Percentiles rank a stretch among this genome's conserved stretches.
phyloP scores from a whole-genome alignment of 1,140 invertebrate species.

The Laupala kohalensis region DNA sequence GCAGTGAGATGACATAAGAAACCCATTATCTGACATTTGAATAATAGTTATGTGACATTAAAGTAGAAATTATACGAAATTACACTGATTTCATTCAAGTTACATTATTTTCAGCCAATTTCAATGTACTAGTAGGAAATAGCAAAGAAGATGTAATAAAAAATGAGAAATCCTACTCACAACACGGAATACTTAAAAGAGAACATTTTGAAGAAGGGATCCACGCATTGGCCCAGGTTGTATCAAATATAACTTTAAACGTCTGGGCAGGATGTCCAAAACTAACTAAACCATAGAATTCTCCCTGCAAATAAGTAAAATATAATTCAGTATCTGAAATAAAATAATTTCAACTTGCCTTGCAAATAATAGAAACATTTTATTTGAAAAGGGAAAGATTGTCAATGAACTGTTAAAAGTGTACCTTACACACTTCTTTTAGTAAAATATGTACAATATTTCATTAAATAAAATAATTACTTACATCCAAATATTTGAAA shows the following conservation, averaged over 20 bases:
- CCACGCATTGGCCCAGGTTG: conserved; percentile 51
- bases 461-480: conserved; percentile 11
- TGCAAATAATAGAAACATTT: background rate
- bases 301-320: conserved; percentile 33
- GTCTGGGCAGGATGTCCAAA: conserved; percentile 46
- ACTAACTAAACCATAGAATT: conserved; percentile 49
- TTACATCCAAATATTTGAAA: conserved; percentile 27
- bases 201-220: conserved; percentile 47
- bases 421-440: background rate
- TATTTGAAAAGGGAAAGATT: background rate
- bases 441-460: background rate
- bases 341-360: no score
- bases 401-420: background rate
- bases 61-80: no score
- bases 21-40: no score
- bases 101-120: no score
- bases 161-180: no score
- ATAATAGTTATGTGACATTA: no score
- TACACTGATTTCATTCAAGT: no score
- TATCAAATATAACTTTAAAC: conserved; percentile 55
- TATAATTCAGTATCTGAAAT: no score
- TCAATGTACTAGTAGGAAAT: no score
- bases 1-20: no score
- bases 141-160: no score
- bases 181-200: conserved; percentile 41